Percentiles rank a stretch among this genome's conserved stretches.
These are phyloP conservation scores for Pyrrhia umbra DNA, from an alignment of 2,888 invertebrate species.

Conservation along the genomic window DNA sequence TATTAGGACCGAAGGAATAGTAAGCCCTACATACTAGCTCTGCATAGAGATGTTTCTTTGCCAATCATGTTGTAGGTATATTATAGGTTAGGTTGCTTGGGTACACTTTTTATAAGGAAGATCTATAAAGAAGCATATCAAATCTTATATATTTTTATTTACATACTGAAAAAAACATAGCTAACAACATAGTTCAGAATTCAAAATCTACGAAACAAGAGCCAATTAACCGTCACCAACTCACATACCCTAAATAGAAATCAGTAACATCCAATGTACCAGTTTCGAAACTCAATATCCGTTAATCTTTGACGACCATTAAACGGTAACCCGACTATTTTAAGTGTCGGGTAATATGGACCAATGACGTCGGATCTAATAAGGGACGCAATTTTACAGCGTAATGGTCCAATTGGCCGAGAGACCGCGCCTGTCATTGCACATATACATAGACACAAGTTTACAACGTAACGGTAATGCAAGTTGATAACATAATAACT, in stretches of 20 bases:
- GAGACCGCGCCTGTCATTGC: constrained; percentile 38
- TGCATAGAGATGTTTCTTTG: not conserved
- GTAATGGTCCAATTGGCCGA: constrained; percentile 39
- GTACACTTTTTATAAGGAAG: too few species aligned
- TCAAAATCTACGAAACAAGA: not conserved
- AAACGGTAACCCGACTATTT: constrained; percentile 46
- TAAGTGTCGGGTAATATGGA: constrained; percentile 34
- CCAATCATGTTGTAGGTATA: not conserved
- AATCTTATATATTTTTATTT: too few species aligned
- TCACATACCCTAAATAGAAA: constrained; percentile 3
- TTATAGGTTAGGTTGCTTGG: not conserved
- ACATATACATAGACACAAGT: not conserved
- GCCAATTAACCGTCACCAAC: not conserved
- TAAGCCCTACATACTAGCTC: not conserved
- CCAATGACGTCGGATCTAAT: constrained; percentile 56
- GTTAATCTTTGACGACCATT: constrained; percentile 36
- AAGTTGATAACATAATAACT: not conserved
- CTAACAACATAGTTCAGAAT: too few species aligned
- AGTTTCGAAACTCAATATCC: constrained; percentile 39
- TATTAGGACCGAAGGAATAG: constrained; percentile 42
- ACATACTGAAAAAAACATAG: too few species aligned
- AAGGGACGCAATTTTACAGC: constrained; percentile 51
- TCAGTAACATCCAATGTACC: constrained; percentile 20
- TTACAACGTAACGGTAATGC: not conserved
- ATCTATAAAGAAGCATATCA: too few species aligned